These are phyloP conservation scores for Sciurus vulgaris DNA, from an alignment of 2,797 vertebrate genomes.

Conservation along the genomic window DNA sequence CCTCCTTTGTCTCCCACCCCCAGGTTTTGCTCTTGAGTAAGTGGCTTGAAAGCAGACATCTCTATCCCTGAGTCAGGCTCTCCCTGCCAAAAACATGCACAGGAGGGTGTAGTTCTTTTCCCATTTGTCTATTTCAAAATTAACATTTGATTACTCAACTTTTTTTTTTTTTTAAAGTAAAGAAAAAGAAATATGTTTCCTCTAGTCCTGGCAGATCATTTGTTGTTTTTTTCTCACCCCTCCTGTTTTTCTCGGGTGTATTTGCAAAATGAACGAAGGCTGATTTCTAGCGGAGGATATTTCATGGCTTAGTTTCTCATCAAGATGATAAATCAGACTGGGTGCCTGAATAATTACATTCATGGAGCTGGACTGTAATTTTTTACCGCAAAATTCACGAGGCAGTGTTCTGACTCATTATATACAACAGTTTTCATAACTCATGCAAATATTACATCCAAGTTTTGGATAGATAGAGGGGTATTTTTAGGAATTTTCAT, in stretches of 20 bases:
- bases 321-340: constrained; percentile 80
- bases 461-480: constrained; percentile 74
- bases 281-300: constrained; percentile 77
- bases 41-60: constrained; percentile 14
- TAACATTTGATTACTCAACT: constrained; percentile 77
- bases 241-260: constrained; percentile 73
- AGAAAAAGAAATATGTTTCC: constrained; percentile 79
- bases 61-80: constrained; percentile 2
- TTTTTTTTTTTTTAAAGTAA: constrained; percentile 59
- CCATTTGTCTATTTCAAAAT: constrained; percentile 80
- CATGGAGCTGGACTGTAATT: constrained; percentile 78
- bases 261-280: constrained; percentile 76
- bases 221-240: constrained; percentile 78
- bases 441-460: constrained; percentile 73
- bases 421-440: constrained; percentile 83
- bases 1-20: constrained; percentile 60
- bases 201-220: constrained; percentile 75
- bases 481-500: constrained; percentile 83
- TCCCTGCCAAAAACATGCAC: neutral
- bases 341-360: constrained; percentile 81
- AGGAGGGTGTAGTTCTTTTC: constrained; percentile 57
- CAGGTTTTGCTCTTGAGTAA: constrained; percentile 72
- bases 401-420: constrained; percentile 79
- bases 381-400: constrained; percentile 79
- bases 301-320: constrained; percentile 76